Percentiles rank a stretch among this genome's conserved stretches.
Evolutionary conservation across 2,797 vertebrate genomes (phyloP).

Genomic region (Lateolabrax maculatus): DNA sequence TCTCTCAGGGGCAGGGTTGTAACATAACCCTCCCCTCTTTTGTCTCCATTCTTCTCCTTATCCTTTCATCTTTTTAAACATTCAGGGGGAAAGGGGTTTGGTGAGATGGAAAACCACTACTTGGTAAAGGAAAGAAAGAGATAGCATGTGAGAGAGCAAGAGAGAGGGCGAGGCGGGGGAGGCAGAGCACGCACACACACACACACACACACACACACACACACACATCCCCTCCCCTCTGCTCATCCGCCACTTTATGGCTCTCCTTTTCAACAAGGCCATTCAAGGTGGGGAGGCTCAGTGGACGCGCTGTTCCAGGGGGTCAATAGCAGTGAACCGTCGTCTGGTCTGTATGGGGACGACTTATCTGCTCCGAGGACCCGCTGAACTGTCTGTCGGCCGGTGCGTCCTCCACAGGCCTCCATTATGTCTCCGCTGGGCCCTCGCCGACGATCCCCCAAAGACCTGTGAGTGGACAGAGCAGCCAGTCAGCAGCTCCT

Average conservation of each 20-base stretch:
- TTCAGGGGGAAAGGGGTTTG: slow-evolving; percentile 82
- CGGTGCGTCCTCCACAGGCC: slow-evolving; percentile 60
- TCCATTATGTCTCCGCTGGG: slow-evolving; percentile 51
- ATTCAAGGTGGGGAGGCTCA: slow-evolving; percentile 77
- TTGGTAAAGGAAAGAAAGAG: slow-evolving; percentile 81
- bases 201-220: too few relatives aligned
- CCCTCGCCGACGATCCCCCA: slow-evolving; percentile 28
- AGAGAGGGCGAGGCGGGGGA: slow-evolving; percentile 42
- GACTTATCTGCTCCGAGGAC: slow-evolving; percentile 74
- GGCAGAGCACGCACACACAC: too few relatives aligned
- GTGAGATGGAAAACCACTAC: slow-evolving; percentile 85
- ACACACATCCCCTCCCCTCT: slow-evolving; percentile 41
- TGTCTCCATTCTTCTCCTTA: slow-evolving; percentile 87
- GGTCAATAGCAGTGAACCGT: slow-evolving; percentile 72
- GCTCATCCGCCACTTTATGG: slow-evolving; percentile 79
- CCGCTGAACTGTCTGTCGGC: slow-evolving; percentile 70
- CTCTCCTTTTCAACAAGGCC: slow-evolving; percentile 79
- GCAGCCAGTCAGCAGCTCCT: slow-evolving; percentile 48
- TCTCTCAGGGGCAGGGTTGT: slow-evolving; percentile 85
- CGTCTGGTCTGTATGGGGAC: slow-evolving; percentile 58
- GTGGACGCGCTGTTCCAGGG: slow-evolving; percentile 61
- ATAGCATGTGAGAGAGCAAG: slow-evolving; percentile 74
- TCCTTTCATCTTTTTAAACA: slow-evolving; percentile 89
- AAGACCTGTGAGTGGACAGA: slow-evolving; percentile 46
- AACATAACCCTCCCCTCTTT: slow-evolving; percentile 84